These are phyloP conservation scores for Caradrina kadenii DNA, from an alignment of 2,888 invertebrate species.

Conservation along the genomic window DNA sequence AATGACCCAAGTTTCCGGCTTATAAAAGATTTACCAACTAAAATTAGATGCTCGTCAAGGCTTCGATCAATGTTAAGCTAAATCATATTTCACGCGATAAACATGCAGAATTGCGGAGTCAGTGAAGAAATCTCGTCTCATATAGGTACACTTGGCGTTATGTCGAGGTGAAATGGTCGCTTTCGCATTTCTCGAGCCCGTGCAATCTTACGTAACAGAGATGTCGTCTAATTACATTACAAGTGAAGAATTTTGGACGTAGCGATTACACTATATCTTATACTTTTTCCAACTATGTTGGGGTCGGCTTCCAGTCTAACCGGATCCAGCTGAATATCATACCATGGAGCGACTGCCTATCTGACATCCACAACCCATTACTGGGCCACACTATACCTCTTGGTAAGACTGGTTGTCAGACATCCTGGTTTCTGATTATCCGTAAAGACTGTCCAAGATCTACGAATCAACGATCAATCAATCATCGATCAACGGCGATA, in stretches of 20 bases:
- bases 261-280: neutral
- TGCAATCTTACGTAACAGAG: slow-evolving; percentile 66
- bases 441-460: too few species aligned
- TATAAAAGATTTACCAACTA: slow-evolving; percentile 8
- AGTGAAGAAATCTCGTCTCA: slow-evolving; percentile 76
- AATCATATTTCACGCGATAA: slow-evolving; percentile 23
- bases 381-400: too few species aligned
- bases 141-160: slow-evolving; percentile 28
- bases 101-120: slow-evolving; percentile 60
- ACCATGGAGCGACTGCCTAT: too few species aligned
- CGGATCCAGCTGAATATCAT: too few species aligned
- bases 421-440: too few species aligned
- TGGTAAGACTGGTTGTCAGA: too few species aligned
- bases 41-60: slow-evolving; percentile 35
- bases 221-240: slow-evolving; percentile 77
- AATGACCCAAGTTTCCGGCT: slow-evolving; percentile 46
- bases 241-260: slow-evolving; percentile 44
- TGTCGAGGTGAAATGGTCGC: slow-evolving; percentile 76
- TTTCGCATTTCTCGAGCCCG: slow-evolving; percentile 79
- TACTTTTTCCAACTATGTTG: too few species aligned
- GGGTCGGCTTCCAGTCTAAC: too few species aligned
- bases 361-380: too few species aligned
- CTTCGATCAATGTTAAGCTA: slow-evolving; percentile 32
- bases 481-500: too few species aligned
- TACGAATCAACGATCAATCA: too few species aligned